A percentile compares a stretch with the other conserved stretches of the same genome.
Conservation (phyloP, 1,140 invertebrate genomes). For the Ceratosolen fusciceps region DNA sequence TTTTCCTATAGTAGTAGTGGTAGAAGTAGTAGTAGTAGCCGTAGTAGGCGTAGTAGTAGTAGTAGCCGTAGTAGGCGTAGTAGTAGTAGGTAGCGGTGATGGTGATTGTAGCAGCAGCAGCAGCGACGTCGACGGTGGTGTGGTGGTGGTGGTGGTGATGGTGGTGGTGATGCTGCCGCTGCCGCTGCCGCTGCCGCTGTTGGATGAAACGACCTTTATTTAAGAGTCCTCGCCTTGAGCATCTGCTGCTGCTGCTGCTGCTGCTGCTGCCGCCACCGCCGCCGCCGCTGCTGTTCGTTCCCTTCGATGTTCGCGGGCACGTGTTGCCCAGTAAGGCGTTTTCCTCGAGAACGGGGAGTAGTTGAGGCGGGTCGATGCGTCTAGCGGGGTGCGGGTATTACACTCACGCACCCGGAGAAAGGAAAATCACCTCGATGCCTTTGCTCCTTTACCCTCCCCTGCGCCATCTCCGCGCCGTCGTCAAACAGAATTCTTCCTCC, state of each 20-base stretch:
- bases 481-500: not conserved
- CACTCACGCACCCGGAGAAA: not conserved
- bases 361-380: not conserved
- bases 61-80: too few relatives aligned
- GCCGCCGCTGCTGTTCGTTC: not conserved
- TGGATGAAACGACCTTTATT: constrained; percentile 25
- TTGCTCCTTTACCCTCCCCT: not conserved
- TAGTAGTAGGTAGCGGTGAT: too few relatives aligned
- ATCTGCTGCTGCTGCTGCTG: not conserved
- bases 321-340: constrained; percentile 2
- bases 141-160: too few relatives aligned
- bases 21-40: too few relatives aligned
- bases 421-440: constrained; percentile 4
- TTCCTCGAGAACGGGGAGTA: constrained; percentile 38
- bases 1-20: too few relatives aligned
- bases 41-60: too few relatives aligned
- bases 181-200: too few relatives aligned
- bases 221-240: constrained; percentile 1
- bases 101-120: too few relatives aligned
- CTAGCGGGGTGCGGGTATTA: not conserved
- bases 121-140: too few relatives aligned
- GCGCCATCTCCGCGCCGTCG: not conserved
- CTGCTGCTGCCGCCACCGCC: too few relatives aligned
- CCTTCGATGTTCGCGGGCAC: not conserved
- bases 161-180: too few relatives aligned